These are phyloP conservation scores for Drosophila littoralis DNA, from an alignment of 1,140 invertebrate species.

Conservation along the genomic window DNA sequence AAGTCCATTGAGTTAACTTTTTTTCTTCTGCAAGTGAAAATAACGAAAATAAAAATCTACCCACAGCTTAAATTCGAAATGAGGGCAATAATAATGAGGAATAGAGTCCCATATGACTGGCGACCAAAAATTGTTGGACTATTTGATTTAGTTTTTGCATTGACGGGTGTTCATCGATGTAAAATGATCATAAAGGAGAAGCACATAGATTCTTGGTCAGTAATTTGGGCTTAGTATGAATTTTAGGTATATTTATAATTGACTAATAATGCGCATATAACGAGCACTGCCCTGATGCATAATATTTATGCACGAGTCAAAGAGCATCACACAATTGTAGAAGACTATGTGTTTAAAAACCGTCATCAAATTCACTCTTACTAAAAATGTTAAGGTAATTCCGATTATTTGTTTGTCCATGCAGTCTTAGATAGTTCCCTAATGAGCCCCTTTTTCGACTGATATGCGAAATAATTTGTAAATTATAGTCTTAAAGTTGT, in stretches of 20 bases:
- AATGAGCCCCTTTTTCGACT: neutral
- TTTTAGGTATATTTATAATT: neutral
- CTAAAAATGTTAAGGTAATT: neutral
- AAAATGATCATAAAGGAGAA: slow-evolving; percentile 41
- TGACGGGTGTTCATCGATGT: slow-evolving; percentile 1
- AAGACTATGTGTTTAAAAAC: neutral
- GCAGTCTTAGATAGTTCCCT: neutral
- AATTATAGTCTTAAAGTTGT: slow-evolving; percentile 29
- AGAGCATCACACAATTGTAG: neutral
- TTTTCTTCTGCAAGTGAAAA: slow-evolving; percentile 19
- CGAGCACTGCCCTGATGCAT: slow-evolving; percentile 2
- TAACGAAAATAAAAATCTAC: slow-evolving; percentile 3
- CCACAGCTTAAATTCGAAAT: slow-evolving; percentile 9
- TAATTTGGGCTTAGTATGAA: slow-evolving; percentile 26
- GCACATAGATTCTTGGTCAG: slow-evolving; percentile 76
- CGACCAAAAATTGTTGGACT: neutral
- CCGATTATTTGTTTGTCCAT: neutral
- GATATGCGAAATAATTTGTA: slow-evolving; percentile 10
- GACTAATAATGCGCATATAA: neutral
- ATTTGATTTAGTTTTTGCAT: neutral
- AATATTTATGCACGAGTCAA: neutral
- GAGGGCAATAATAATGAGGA: slow-evolving; percentile 13
- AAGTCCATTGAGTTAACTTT: slow-evolving; percentile 10
- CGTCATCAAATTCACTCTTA: neutral
- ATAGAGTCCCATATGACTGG: neutral